These are phyloP conservation scores for fruit fly (Drosophila melanogaster) DNA, from an alignment of 1,140 invertebrate species.

Conservation along the genomic window DNA sequence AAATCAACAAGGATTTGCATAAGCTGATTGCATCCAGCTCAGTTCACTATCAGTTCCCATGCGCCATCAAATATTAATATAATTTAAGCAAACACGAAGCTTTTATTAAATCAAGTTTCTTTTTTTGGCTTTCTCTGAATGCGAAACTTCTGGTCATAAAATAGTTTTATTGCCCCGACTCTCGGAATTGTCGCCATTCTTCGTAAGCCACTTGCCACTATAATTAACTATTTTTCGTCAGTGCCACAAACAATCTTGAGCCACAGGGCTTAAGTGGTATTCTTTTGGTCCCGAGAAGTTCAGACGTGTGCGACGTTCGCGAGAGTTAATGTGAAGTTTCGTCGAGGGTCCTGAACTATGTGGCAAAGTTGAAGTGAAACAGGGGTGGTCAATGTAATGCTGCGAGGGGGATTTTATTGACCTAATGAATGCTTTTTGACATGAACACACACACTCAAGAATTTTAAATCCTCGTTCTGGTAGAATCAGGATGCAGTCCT, in stretches of 20 bases:
- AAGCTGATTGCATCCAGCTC: slow-evolving; percentile 68
- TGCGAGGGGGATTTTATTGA: neutral
- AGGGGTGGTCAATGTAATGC: neutral
- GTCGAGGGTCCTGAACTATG: slow-evolving; percentile 55
- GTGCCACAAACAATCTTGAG: slow-evolving; percentile 45
- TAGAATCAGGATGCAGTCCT: no score
- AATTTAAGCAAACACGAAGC: slow-evolving; percentile 47
- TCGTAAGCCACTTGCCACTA: slow-evolving; percentile 72
- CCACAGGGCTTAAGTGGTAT: slow-evolving; percentile 35
- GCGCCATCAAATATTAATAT: slow-evolving; percentile 54
- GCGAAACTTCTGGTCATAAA: slow-evolving; percentile 67
- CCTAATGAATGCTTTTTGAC: no score
- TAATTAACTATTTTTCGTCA: slow-evolving; percentile 79
- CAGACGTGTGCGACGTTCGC: slow-evolving; percentile 49
- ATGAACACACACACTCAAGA: no score
- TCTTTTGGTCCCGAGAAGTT: slow-evolving; percentile 38
- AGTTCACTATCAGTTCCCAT: neutral
- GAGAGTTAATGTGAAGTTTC: slow-evolving; percentile 66
- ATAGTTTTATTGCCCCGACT: slow-evolving; percentile 72
- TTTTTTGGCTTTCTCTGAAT: slow-evolving; percentile 3
- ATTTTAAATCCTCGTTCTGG: no score
- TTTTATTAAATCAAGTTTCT: slow-evolving; percentile 73
- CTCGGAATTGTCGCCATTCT: slow-evolving; percentile 55
- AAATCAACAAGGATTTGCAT: slow-evolving; percentile 75
- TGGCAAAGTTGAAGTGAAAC: slow-evolving; percentile 41